Evolutionary conservation across 2,797 vertebrate species (phyloP), one percentile per base, ranked within the genome.

Genomic region (Sebastes cheni): DNA sequence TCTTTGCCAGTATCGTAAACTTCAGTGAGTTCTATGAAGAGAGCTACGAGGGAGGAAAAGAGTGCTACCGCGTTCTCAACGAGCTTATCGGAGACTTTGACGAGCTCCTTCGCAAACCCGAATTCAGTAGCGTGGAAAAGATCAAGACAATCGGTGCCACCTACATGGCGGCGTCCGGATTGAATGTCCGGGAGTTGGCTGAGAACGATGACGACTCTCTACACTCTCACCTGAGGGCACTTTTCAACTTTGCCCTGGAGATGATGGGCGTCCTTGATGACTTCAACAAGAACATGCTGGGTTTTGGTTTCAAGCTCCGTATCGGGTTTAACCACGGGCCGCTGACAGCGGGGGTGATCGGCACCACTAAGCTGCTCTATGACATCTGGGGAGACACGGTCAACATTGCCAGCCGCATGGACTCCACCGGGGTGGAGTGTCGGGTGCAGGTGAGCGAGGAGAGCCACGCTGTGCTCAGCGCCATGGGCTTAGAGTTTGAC

Each of bases 351-450:
- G 98, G 99, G 2, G 99, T 99, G 81, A 99, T 99, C 0, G 99
- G 99, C 93, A 99, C 99, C 84, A 99, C 98, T 77, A 99, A 99
- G 93, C 94, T 99, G 85, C 90, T 99, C 5, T 99, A 99, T 0
- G 99, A 99, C 92, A 99, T 99, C 74, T 99, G 99, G 99, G 99
- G 99, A 1, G 99, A 99, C 95, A 99, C 99, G 0, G 98, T 99
- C 82, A 99, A 99, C 94, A 99, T 99, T 1, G 99, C 98, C 46
- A 99, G 99, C 92, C 97, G 98, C 59, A 99, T 99, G 99, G 98
- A 99, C 95, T 98, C 97, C 81, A 99, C 99, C 0, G 99, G 98
- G 0, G 96, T 99, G 2, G 98, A 99, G 93, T 99, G 97, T 84
- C 97, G 98, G 29, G 96, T 99, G 77, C 99, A 99, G 95, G 98